Conservation (phyloP, 1,140 invertebrate species). For the Phymastichus coffea region DNA sequence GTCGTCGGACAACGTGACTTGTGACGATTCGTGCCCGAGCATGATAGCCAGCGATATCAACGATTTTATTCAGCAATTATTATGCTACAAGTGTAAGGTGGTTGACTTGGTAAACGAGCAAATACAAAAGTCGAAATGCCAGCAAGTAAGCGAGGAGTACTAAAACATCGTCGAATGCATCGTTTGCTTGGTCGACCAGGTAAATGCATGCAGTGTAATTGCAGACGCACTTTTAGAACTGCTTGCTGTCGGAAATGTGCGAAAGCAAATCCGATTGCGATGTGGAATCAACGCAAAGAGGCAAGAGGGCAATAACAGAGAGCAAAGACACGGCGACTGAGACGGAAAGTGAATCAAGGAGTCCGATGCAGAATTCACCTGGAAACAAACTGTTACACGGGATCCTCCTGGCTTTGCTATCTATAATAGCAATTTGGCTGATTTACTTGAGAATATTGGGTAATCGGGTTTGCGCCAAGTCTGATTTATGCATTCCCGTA, state of each 20-base stretch:
- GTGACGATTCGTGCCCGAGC: background rate
- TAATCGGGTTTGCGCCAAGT: background rate
- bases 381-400: background rate
- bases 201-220: no score
- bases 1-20: slow-evolving; percentile 10
- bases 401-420: no score
- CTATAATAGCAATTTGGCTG: no score
- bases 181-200: no score
- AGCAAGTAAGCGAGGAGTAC: slow-evolving; percentile 38
- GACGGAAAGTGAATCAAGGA: background rate
- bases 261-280: no score
- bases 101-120: slow-evolving; percentile 39
- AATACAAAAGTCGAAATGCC: slow-evolving; percentile 34
- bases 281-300: no score
- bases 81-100: slow-evolving; percentile 42
- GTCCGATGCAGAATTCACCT: background rate
- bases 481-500: background rate
- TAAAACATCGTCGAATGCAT: no score
- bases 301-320: background rate
- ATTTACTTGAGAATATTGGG: background rate
- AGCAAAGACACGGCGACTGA: background rate
- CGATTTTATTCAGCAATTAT: slow-evolving; percentile 36
- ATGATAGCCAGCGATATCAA: background rate
- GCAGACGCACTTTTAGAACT: no score
- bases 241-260: no score